A percentile compares a stretch with the other conserved stretches of the same genome.
phyloP scores from a whole-genome alignment of 2,888 invertebrate species.

The Portevinia maculata region DNA sequence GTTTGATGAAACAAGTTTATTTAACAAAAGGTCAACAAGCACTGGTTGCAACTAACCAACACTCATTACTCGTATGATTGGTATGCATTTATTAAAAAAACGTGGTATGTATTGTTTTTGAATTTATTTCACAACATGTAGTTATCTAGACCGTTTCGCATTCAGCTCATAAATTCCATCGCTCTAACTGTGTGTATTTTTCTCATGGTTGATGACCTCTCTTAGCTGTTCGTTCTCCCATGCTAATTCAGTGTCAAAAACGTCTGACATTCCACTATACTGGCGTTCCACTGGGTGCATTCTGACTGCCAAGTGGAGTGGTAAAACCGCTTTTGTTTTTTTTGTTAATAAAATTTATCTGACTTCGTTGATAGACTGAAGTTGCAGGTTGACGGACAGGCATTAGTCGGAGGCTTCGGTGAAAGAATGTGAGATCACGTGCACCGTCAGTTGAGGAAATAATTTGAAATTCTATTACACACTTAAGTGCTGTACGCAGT shows the following conservation, averaged over 20 bases:
- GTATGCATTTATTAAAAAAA: too few relatives aligned
- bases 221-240: constrained; percentile 24
- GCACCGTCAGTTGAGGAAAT: constrained; percentile 59
- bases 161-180: neutral
- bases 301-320: neutral
- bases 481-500: constrained; percentile 45
- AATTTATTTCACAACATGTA: too few relatives aligned
- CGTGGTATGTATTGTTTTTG: too few relatives aligned
- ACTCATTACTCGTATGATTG: too few relatives aligned
- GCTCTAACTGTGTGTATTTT: neutral
- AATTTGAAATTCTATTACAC: constrained; percentile 62
- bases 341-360: too few relatives aligned
- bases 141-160: too few relatives aligned
- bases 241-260: constrained; percentile 50
- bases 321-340: neutral
- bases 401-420: constrained; percentile 1
- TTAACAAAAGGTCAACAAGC: constrained; percentile 51
- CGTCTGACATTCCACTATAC: neutral
- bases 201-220: constrained; percentile 56
- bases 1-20: constrained; percentile 31
- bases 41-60: constrained; percentile 25
- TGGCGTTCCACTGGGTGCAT: neutral
- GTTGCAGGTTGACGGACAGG: constrained; percentile 30
- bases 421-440: constrained; percentile 55
- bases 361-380: constrained; percentile 21